Base-by-base conservation (phyloP, 2,888 invertebrate species). In the Drosophila cognata region DNA sequence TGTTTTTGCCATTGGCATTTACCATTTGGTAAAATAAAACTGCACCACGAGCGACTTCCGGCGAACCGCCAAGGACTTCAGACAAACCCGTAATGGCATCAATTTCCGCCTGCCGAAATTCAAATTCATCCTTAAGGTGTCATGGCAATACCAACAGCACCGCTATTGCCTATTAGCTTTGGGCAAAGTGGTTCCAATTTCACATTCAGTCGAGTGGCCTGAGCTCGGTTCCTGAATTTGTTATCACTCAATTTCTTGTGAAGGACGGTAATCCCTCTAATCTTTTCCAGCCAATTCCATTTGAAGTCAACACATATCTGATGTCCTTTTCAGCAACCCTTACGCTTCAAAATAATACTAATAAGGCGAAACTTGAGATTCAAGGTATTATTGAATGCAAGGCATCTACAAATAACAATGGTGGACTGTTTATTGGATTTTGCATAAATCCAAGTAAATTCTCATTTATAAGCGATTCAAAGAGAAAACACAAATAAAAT, bases 1-100 rank as follows among this genome's bases (percentile, higher is more conserved):
- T 71, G 31, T 72, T 73, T 74, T 57, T 59, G 68, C 82, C 67
- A 53, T 51, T 64, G 75, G 71, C 78, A 61, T 72, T 78, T 74
- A 63, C 72, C 72, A 61, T 72, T 78, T 66, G 79, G 66, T 79
- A 66, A 81, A 83, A 83, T 81, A 75, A 77, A 81, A 77, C 51
- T 75, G 64, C 79, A 74, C 83, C 86, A 74, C 61, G 46, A 73
- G 79, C 71, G 52, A 70, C 71, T 77, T 84, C 74, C 81, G 81
- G 56, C 61, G 63, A 31, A 43, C 63, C 76, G 66, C 61, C 52
- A 59, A 74, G 65, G 71, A 61, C 63, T 43, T 71, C 67, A 77
- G 65, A 79, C 72, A 69, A 83, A 65, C 65, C 70, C 84, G 76
- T 88, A 85, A 85, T 88, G 87, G 87, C 89, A 88, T 84, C 87